Conservation (phyloP, 2,888 invertebrate species). For the Noctua pronuba region DNA sequence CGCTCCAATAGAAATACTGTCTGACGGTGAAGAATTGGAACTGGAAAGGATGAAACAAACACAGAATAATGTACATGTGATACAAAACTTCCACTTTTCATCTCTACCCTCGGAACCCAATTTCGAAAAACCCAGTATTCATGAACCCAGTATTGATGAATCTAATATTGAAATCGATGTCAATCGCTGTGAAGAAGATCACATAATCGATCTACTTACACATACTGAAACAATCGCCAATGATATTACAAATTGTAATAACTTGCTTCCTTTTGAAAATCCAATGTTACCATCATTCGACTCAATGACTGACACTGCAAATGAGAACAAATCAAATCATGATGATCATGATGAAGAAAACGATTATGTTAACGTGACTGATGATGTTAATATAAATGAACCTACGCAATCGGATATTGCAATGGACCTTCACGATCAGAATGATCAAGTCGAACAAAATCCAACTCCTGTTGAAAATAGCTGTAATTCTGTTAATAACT, state of each 20-base stretch:
- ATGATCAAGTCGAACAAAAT: conserved; percentile 29
- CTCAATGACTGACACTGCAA: conserved; percentile 25
- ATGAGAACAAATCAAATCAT: conserved; percentile 51
- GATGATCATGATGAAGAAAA: conserved; percentile 68
- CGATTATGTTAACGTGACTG: conserved; percentile 73
- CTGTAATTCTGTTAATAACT: conserved; percentile 24
- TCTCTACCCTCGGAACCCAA: conserved; percentile 66
- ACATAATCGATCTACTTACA: conserved; percentile 72
- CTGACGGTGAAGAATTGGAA: conserved; percentile 85
- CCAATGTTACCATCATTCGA: conserved; percentile 28
- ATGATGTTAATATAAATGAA: conserved; percentile 52
- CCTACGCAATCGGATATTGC: conserved; percentile 42
- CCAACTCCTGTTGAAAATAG: conserved; percentile 25
- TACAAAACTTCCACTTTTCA: conserved; percentile 67
- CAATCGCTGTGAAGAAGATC: conserved; percentile 60
- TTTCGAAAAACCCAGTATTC: conserved; percentile 41
- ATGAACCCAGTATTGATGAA: conserved; percentile 22
- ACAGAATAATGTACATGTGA: conserved; percentile 44
- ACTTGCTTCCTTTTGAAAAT: conserved; percentile 35
- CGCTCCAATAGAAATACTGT: conserved; percentile 86
- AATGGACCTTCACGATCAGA: conserved; percentile 37
- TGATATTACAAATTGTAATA: conserved; percentile 40
- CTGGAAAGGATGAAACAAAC: conserved; percentile 68
- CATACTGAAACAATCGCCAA: conserved; percentile 58
- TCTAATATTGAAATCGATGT: conserved; percentile 58